phyloP scores from a whole-genome alignment of 2,888 invertebrate species.

The Mylabris sibirica region DNA sequence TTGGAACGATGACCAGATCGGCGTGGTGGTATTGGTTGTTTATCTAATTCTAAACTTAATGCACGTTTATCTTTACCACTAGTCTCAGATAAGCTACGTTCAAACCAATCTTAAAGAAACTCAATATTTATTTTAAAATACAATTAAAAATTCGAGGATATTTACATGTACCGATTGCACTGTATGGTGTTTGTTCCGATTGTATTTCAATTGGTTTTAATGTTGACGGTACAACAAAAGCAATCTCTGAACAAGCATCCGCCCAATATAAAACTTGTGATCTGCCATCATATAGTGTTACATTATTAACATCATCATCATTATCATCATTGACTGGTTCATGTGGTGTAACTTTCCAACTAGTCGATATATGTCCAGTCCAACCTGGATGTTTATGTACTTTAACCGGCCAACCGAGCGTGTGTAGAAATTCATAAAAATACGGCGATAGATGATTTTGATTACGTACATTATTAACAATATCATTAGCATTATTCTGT shows the following conservation, averaged over 20 bases:
- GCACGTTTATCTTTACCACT: constrained; percentile 69
- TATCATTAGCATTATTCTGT: constrained; percentile 78
- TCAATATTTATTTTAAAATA: constrained; percentile 5
- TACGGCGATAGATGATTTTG: constrained; percentile 63
- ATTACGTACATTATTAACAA: constrained; percentile 75
- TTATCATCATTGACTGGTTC: constrained; percentile 45
- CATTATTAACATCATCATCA: constrained; percentile 49
- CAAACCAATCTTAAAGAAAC: constrained; percentile 63
- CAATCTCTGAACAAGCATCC: constrained; percentile 92
- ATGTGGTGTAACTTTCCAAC: constrained; percentile 68
- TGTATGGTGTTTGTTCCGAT: constrained; percentile 45
- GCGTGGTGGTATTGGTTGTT: constrained; percentile 69
- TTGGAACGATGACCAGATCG: constrained; percentile 66
- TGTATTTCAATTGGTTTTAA: constrained; percentile 47
- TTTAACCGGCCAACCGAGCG: constrained; percentile 89
- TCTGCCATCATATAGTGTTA: constrained; percentile 78
- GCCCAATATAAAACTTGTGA: constrained; percentile 93
- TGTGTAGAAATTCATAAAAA: constrained; percentile 68
- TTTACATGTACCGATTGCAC: constrained; percentile 54
- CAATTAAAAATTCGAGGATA: constrained; percentile 18
- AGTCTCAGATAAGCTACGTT: constrained; percentile 63
- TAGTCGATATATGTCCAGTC: constrained; percentile 90
- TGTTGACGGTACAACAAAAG: constrained; percentile 87
- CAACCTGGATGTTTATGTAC: constrained; percentile 90
- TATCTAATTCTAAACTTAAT: constrained; percentile 75